Evolutionary conservation across 2,797 vertebrate species (phyloP).

Genomic region (Tarsius wallacei): DNA sequence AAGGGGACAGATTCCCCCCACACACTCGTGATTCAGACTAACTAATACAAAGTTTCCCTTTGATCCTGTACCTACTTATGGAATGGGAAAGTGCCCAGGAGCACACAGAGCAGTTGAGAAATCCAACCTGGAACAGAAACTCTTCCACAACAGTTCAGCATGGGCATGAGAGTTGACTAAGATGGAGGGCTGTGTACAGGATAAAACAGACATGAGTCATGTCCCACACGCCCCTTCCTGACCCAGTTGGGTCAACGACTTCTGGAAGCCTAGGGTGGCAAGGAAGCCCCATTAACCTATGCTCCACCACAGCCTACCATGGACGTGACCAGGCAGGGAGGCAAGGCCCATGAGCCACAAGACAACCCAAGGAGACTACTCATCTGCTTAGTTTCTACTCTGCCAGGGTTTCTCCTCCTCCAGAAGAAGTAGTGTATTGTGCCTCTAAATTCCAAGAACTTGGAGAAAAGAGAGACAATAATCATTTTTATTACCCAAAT

Average conservation of each 20-base stretch:
- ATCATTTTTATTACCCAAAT: constrained; percentile 77
- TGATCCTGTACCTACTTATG: background rate
- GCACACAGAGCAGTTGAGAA: background rate
- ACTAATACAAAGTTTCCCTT: too few species aligned
- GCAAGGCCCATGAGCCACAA: background rate
- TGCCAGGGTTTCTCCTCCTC: too few species aligned
- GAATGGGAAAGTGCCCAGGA: background rate
- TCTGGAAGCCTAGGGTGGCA: background rate
- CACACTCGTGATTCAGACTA: background rate
- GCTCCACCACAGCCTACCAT: background rate
- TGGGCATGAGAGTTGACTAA: background rate
- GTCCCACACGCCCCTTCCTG: rapidly evolving
- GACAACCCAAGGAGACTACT: background rate
- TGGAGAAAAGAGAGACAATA: background rate
- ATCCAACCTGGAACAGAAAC: background rate
- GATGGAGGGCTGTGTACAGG: background rate
- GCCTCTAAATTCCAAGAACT: constrained; percentile 7
- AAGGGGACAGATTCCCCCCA: background rate
- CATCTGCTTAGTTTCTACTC: too few species aligned
- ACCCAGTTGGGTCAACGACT: background rate
- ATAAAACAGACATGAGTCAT: background rate
- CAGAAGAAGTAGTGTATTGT: background rate
- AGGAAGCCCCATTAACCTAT: background rate
- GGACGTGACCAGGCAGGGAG: background rate
- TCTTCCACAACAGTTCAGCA: background rate